Evolutionary conservation across 2,113 vertebrate species (phyloP).

Genomic region (Psophia crepitans): DNA sequence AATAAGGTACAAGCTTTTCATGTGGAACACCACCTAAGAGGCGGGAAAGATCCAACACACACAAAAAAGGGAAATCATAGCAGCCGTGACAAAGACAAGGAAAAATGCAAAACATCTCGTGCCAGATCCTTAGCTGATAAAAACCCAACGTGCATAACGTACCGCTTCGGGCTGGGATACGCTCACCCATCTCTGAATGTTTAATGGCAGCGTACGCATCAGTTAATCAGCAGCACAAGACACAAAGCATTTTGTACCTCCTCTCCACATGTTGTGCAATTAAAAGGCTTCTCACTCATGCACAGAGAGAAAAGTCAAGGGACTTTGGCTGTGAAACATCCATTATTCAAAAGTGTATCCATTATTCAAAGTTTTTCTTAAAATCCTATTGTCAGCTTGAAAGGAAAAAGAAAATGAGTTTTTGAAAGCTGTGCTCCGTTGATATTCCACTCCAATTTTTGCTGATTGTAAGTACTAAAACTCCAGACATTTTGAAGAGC

Average conservation of each 20-base stretch:
- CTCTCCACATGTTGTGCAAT: slow-evolving; percentile 32
- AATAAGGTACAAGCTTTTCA: neutral
- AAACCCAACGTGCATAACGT: neutral
- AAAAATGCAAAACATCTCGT: neutral
- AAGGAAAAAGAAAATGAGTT: slow-evolving; percentile 52
- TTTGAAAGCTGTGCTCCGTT: slow-evolving; percentile 39
- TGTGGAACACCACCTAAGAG: neutral
- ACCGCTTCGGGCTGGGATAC: neutral
- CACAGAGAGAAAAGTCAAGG: slow-evolving; percentile 50
- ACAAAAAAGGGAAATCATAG: neutral
- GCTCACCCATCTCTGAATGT: slow-evolving; percentile 34
- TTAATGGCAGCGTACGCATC: slow-evolving; percentile 32
- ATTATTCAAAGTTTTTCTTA: slow-evolving; percentile 66
- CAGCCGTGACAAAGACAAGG: neutral
- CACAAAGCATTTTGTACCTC: slow-evolving; percentile 45
- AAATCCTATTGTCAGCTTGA: slow-evolving; percentile 59
- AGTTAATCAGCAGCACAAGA: slow-evolving; percentile 32
- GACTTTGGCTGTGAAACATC: slow-evolving; percentile 32
- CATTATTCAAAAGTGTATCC: slow-evolving; percentile 67
- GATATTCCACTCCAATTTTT: slow-evolving; percentile 31
- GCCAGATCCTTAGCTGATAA: neutral
- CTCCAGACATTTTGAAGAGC: neutral
- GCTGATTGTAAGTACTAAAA: slow-evolving; percentile 32
- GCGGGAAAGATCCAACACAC: neutral
- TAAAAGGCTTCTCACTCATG: slow-evolving; percentile 57